phyloP scores from a whole-genome alignment of 2,113 vertebrate species.

The Osmerus eperlanus region DNA sequence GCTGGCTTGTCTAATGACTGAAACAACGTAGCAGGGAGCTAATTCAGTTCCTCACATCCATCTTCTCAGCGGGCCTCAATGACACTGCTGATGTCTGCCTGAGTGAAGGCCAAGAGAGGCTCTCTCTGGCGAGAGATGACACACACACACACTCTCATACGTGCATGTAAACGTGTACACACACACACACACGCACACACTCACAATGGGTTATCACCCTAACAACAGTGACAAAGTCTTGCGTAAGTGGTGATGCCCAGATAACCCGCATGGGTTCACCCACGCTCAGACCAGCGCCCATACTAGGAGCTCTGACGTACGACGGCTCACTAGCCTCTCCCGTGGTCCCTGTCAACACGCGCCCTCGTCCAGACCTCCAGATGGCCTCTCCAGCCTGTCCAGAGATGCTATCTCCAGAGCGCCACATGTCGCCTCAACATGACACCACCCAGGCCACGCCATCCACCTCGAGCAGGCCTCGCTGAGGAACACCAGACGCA shows the following conservation, averaged over 20 bases:
- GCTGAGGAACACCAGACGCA: background rate
- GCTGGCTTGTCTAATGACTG: slow-evolving; percentile 29
- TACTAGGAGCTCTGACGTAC: background rate
- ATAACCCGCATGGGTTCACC: too few species aligned
- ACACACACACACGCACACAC: background rate
- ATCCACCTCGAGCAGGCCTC: background rate
- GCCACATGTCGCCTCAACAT: slow-evolving; percentile 63
- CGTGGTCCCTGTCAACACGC: slow-evolving; percentile 45
- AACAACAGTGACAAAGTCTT: background rate
- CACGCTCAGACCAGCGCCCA: background rate
- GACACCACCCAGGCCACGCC: background rate
- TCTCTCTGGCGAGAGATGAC: background rate
- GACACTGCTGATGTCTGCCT: slow-evolving; percentile 39
- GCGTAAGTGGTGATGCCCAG: too few species aligned
- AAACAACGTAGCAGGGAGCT: slow-evolving; percentile 22
- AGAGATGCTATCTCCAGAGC: slow-evolving; percentile 57
- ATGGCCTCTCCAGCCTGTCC: slow-evolving; percentile 81
- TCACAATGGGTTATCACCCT: background rate
- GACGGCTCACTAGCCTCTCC: slow-evolving; percentile 54
- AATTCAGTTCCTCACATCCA: slow-evolving; percentile 30
- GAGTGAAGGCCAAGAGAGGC: slow-evolving; percentile 31
- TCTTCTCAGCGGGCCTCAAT: slow-evolving; percentile 14
- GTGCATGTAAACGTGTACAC: background rate
- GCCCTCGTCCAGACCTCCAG: slow-evolving; percentile 75
- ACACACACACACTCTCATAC: background rate